phyloP scores from a whole-genome alignment of 2,888 invertebrate species.

The Drosophila melanosoma region DNA sequence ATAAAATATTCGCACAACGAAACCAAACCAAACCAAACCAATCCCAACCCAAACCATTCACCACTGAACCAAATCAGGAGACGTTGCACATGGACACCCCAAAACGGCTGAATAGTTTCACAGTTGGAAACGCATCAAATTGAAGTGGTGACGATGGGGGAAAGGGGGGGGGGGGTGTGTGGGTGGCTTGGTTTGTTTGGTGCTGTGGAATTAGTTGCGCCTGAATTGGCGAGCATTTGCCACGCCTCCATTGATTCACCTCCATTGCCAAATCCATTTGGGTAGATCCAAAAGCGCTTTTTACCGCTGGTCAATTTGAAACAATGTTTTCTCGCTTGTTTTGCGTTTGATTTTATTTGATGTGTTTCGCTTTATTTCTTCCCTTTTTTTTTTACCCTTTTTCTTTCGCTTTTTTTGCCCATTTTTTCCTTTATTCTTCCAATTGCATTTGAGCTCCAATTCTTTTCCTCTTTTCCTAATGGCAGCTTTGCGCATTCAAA shows the following conservation, averaged over 20 bases:
- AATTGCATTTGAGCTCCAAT: slow-evolving; percentile 59
- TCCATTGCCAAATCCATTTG: slow-evolving; percentile 18
- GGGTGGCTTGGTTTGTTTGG: slow-evolving; percentile 5
- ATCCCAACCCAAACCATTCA: slow-evolving; percentile 21
- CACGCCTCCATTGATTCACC: slow-evolving; percentile 36
- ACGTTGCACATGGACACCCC: slow-evolving; percentile 32
- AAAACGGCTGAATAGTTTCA: slow-evolving; percentile 47
- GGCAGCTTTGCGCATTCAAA: slow-evolving; percentile 47
- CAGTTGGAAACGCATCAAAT: slow-evolving; percentile 37
- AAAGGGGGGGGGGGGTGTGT: neutral
- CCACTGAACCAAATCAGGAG: slow-evolving; percentile 15
- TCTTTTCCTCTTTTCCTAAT: slow-evolving; percentile 29
- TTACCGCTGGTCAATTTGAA: slow-evolving; percentile 72
- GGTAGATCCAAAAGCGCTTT: slow-evolving; percentile 50
- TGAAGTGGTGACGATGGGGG: slow-evolving; percentile 2
- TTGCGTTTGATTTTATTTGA: slow-evolving; percentile 80
- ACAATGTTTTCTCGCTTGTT: slow-evolving; percentile 78
- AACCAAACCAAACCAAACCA: slow-evolving; percentile 15
- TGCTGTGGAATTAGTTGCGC: slow-evolving; percentile 79
- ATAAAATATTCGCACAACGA: slow-evolving; percentile 74
- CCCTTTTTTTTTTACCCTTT: slow-evolving; percentile 44
- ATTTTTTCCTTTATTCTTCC: slow-evolving; percentile 40
- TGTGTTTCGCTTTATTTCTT: slow-evolving; percentile 61
- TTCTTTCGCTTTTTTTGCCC: neutral
- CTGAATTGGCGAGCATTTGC: slow-evolving; percentile 78